phyloP scores from a whole-genome alignment of 2,113 vertebrate genomes.

The Heterocephalus glaber region DNA sequence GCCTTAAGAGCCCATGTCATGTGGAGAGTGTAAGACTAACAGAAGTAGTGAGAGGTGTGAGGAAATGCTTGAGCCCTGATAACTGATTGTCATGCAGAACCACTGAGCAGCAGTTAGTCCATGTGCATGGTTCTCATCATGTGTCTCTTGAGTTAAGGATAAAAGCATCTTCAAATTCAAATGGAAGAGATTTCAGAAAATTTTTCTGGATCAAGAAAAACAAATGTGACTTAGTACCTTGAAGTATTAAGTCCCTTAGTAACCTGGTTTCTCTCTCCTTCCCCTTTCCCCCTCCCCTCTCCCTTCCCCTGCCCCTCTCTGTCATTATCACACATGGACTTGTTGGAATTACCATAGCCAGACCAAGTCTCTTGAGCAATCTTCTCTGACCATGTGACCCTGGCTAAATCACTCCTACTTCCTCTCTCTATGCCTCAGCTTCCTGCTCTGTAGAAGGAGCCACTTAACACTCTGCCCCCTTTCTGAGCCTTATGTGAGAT shows the following conservation, averaged over 20 bases:
- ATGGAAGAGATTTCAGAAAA: not conserved
- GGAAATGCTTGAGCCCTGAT: too few species aligned
- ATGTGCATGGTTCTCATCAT: not conserved
- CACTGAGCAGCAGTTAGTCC: not conserved
- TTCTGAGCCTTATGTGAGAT: too few species aligned
- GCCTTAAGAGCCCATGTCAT: not conserved
- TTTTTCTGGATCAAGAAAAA: not conserved
- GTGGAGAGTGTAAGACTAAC: not conserved
- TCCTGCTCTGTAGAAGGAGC: not conserved
- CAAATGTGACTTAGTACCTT: not conserved
- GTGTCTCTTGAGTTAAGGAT: too few species aligned
- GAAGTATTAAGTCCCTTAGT: not conserved
- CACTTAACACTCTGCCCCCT: not conserved
- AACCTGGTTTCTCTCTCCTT: not conserved
- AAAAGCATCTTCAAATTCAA: not conserved
- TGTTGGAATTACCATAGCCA: rapidly evolving
- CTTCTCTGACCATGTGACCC: not conserved
- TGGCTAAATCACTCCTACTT: not conserved
- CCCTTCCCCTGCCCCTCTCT: not conserved
- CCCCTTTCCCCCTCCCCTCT: not conserved
- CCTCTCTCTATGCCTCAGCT: not conserved
- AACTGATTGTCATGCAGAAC: not conserved
- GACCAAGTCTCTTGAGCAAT: too few species aligned
- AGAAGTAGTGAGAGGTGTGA: not conserved
- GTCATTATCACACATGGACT: not conserved